phyloP scores from a whole-genome alignment of 2,113 vertebrate genomes.

The Sphaerodactylus townsendi region DNA sequence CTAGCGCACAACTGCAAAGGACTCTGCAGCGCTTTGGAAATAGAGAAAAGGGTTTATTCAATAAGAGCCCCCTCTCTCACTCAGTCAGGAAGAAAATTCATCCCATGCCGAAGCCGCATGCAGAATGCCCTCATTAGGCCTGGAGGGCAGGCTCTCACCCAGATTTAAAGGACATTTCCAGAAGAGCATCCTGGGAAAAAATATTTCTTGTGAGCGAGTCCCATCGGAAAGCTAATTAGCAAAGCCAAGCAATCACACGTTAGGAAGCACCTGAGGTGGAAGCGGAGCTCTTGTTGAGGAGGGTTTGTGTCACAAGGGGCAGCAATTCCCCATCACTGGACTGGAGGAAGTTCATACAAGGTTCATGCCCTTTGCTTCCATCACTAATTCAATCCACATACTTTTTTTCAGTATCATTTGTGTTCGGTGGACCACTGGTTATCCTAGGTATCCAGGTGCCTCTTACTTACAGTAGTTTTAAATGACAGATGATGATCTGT shows the following conservation, averaged over 20 bases:
- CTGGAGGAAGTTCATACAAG: neutral
- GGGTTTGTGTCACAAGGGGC: neutral
- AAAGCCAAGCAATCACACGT: neutral
- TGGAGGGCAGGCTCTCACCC: neutral
- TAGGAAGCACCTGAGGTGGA: constrained; percentile 2
- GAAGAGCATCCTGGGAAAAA: neutral
- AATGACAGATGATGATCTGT: neutral
- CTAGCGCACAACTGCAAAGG: neutral
- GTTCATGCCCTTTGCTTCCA: neutral
- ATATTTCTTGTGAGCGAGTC: neutral
- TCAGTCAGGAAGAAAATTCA: neutral
- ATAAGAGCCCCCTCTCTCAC: neutral
- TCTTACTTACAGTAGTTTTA: too few relatives aligned
- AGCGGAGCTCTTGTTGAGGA: neutral
- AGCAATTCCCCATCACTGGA: neutral
- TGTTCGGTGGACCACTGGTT: too few relatives aligned
- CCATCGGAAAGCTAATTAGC: neutral
- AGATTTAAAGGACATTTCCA: neutral
- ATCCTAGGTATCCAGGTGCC: neutral
- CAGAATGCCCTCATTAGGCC: neutral
- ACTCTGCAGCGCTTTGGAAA: neutral
- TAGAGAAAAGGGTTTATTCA: neutral
- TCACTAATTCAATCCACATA: neutral
- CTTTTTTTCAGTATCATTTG: neutral
- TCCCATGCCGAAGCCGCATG: neutral